A percentile compares a stretch with the other conserved stretches of the same genome.
These are phyloP conservation scores for Mactra quadrangularis DNA, from an alignment of 1,140 invertebrate genomes.

Conservation along the genomic window DNA sequence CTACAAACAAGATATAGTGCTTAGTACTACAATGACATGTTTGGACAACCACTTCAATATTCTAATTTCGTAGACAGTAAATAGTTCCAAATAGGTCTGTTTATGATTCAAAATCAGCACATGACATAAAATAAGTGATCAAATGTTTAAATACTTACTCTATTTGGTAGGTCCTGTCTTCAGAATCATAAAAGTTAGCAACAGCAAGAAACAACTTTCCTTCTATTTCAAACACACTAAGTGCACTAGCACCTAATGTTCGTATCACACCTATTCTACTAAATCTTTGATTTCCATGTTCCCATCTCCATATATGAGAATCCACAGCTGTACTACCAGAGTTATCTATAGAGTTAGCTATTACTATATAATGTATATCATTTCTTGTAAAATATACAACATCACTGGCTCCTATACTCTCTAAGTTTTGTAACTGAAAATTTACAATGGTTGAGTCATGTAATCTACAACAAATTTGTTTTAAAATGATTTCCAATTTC, in stretches of 20 bases:
- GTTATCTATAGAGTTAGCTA: constrained; percentile 77
- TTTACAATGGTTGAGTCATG: too few relatives aligned
- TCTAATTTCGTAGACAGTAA: too few relatives aligned
- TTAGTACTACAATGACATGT: too few relatives aligned
- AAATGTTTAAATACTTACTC: constrained; percentile 60
- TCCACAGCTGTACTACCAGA: constrained; percentile 69
- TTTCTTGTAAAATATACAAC: constrained; percentile 70
- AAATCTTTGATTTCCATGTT: constrained; percentile 66
- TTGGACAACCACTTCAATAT: too few relatives aligned
- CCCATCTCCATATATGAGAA: constrained; percentile 76
- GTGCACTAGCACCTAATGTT: constrained; percentile 72
- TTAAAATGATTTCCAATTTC: too few relatives aligned
- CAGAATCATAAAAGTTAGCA: constrained; percentile 77
- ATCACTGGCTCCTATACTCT: constrained; percentile 75
- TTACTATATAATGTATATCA: constrained; percentile 69
- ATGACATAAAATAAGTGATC: too few relatives aligned
- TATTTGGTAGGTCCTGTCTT: constrained; percentile 60
- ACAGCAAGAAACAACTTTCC: constrained; percentile 75
- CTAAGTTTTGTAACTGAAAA: constrained; percentile 76
- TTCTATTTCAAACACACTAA: constrained; percentile 70
- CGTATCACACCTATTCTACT: constrained; percentile 63
- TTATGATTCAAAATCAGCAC: too few relatives aligned
- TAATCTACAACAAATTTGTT: too few relatives aligned
- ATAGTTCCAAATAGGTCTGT: too few relatives aligned
- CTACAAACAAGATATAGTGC: too few relatives aligned